Base-by-base conservation (phyloP, 35 echinoderm and acorn worm species). In the Heliocidaris erythrogramma region DNA sequence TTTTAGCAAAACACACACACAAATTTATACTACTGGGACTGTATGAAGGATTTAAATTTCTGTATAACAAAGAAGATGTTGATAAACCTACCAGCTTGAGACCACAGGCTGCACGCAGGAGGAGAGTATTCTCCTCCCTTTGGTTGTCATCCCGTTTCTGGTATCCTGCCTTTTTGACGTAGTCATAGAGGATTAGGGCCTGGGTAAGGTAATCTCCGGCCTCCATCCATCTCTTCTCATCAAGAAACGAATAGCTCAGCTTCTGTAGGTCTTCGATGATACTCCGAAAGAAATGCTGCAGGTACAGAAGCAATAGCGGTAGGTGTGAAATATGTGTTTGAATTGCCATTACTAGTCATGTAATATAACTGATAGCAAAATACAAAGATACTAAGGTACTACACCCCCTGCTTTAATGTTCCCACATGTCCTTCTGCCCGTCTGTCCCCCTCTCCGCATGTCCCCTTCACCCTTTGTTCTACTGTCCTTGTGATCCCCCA, bases 171-270 rank as follows among this genome's bases (percentile, higher is more conserved):
- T 59, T 49, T 48, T 49, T 50, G 48, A 92, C 13, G 48, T 18
- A 30, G 30, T 92, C 91, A n/a, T 8, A 92, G 48, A 92, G 47
- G 49, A 92, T 30, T 4, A 92, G 91, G 21, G 91, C 48, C 47
- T 92, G 47, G 50, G 91, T 92, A 49, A 92, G 91, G 48, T 48
- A 92, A n/a, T 59, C 91, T 7, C 91, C 91, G 29, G 91, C 91
- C 18, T 92, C 91, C 48, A 92, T 24, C 91, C 91, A 92, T 30
- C 29, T 49, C 91, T 92, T 92, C 47, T 92, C 91, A 59, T 92
- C 91, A 4, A 92, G 49, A 48, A 92, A 59, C 5, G 91, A 32
- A 56, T 52, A 92, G 49, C 91, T 92, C 0, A 52, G 48, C 48
- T 92, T 92, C 91, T 92, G 91, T 10, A 92, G 91, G 24, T 92